These are phyloP conservation scores for Acleris holmiana DNA, from an alignment of 2,888 invertebrate species.

Conservation along the genomic window DNA sequence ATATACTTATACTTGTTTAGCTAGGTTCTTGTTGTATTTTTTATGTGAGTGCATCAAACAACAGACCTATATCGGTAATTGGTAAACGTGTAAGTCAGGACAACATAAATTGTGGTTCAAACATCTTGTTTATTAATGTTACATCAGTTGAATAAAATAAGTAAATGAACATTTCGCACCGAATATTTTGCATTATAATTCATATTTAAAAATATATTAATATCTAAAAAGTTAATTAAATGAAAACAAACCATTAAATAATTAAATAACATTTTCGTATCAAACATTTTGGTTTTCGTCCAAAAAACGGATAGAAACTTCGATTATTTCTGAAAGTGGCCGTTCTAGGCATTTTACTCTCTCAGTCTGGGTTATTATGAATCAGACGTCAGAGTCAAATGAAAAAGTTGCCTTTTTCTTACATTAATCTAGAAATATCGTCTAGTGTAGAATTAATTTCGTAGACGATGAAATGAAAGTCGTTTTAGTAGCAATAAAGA, in stretches of 20 bases:
- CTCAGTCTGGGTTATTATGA: conserved; percentile 3
- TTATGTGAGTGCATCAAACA: too few species aligned
- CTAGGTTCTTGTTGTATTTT: too few species aligned
- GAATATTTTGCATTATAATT: background rate
- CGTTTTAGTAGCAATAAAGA: background rate
- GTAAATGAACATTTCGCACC: too few species aligned
- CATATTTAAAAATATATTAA: background rate
- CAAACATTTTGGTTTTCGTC: background rate
- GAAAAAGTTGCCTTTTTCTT: conserved; percentile 19
- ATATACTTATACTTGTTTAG: too few species aligned
- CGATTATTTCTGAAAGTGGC: background rate
- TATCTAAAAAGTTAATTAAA: too few species aligned
- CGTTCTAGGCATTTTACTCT: conserved; percentile 8
- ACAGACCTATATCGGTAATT: too few species aligned
- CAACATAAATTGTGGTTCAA: too few species aligned
- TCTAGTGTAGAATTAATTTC: conserved; percentile 3
- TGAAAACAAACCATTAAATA: too few species aligned
- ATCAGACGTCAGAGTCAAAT: conserved; percentile 15
- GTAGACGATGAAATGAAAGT: background rate
- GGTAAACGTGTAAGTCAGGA: too few species aligned
- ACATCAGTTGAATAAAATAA: too few species aligned
- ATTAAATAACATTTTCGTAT: too few species aligned
- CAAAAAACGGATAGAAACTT: background rate
- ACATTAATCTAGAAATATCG: conserved; percentile 17
- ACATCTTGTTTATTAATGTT: too few species aligned